These are phyloP conservation scores for Noctuana brunneofusca DNA, from an alignment of 2,888 invertebrate genomes.

Conservation along the genomic window DNA sequence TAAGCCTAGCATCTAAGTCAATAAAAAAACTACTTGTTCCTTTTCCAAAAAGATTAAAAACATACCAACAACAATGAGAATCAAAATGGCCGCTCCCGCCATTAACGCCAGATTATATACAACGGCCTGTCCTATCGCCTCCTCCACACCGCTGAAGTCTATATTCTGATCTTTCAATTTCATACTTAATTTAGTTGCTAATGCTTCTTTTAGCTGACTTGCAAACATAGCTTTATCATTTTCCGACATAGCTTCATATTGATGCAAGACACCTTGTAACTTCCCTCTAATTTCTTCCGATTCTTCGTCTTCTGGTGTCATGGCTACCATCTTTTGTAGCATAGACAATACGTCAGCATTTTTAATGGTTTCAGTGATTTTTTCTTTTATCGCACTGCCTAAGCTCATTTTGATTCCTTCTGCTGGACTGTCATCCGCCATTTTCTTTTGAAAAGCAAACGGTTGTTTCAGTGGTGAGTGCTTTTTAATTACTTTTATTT, in stretches of 20 bases:
- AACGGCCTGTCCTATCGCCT: conserved; percentile 58
- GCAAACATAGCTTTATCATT: conserved; percentile 63
- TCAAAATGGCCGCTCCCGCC: conserved; percentile 53
- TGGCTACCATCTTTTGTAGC: conserved; percentile 61
- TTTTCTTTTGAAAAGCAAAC: conserved; percentile 45
- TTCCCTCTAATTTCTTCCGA: conserved; percentile 57
- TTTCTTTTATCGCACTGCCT: conserved; percentile 56
- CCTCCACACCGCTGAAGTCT: conserved; percentile 58
- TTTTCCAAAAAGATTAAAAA: conserved; percentile 19
- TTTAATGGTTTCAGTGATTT: conserved; percentile 60
- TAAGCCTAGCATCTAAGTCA: neutral
- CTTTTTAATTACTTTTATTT: neutral
- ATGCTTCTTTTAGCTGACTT: conserved; percentile 59
- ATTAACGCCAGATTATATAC: conserved; percentile 55
- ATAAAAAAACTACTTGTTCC: neutral
- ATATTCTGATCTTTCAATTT: conserved; percentile 55
- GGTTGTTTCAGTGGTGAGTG: conserved; percentile 4
- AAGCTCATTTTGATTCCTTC: conserved; percentile 45
- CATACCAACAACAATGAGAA: conserved; percentile 64
- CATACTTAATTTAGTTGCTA: conserved; percentile 55
- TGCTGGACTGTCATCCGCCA: conserved; percentile 47
- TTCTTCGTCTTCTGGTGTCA: conserved; percentile 58
- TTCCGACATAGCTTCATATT: conserved; percentile 57
- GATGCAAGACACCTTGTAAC: conserved; percentile 55
- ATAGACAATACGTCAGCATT: conserved; percentile 64